Evolutionary conservation across 2,797 vertebrate species (phyloP).

Genomic region (Pterois miles): DNA sequence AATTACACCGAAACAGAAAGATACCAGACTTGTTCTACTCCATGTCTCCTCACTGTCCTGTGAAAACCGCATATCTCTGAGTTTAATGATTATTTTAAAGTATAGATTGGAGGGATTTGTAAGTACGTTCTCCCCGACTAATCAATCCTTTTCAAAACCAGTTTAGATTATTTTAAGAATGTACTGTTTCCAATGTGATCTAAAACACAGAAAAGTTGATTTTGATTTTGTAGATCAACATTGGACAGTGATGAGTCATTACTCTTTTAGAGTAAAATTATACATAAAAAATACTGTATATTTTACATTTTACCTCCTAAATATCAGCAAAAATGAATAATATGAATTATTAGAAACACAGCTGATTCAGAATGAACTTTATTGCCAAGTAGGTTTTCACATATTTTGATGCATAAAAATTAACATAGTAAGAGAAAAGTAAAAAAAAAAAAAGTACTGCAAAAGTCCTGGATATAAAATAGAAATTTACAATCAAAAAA

Average conservation of each 20-base stretch:
- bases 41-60: background rate
- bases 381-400: background rate
- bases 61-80: background rate
- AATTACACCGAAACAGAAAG: background rate
- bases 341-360: background rate
- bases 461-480: background rate
- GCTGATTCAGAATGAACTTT: background rate
- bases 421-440: background rate
- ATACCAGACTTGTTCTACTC: background rate
- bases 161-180: background rate
- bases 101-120: background rate
- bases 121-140: background rate
- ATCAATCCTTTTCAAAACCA: background rate
- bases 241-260: background rate
- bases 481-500: background rate
- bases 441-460: background rate
- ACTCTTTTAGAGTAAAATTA: background rate
- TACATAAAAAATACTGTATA: background rate
- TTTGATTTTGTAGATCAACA: background rate
- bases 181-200: background rate
- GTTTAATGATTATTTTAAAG: background rate
- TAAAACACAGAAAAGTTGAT: background rate
- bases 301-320: background rate
- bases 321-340: background rate
- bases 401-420: background rate